These are phyloP conservation scores for Labeo catla DNA, from an alignment of 2,113 vertebrate species.

Conservation along the genomic window DNA sequence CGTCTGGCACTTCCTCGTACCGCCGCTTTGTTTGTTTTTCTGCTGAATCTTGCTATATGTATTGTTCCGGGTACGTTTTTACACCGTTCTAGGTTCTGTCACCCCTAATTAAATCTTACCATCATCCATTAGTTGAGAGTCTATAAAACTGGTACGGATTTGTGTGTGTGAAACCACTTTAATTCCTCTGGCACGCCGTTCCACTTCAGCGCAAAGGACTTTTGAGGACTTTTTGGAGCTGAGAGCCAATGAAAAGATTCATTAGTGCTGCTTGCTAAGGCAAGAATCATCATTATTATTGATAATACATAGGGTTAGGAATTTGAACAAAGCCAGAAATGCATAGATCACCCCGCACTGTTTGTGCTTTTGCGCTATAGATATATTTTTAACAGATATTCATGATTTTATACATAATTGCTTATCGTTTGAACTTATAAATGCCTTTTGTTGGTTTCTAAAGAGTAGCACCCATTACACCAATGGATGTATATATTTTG, in stretches of 20 bases:
- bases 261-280: conserved; percentile 18
- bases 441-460: not conserved
- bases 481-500: not conserved
- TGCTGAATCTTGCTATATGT: not conserved
- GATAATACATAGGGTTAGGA: not conserved
- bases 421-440: not conserved
- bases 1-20: not conserved
- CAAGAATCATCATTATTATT: conserved; percentile 2
- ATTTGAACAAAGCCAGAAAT: not conserved
- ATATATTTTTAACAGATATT: not conserved
- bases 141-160: conserved; percentile 25
- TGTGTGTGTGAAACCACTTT: conserved; percentile 51
- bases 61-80: not conserved
- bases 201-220: conserved; percentile 16
- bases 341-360: not conserved
- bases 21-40: not conserved
- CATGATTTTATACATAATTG: not conserved
- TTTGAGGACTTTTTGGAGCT: conserved; percentile 9
- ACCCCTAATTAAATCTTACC: conserved; percentile 40
- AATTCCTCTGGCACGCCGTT: not conserved
- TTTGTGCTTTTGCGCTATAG: not conserved
- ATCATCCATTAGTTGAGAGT: conserved; percentile 39
- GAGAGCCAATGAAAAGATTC: conserved; percentile 14
- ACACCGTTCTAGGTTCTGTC: conserved; percentile 24
- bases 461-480: not conserved